Evolutionary conservation across 2,888 invertebrate genomes (phyloP).

Genomic region (Dascillus cervinus): DNA sequence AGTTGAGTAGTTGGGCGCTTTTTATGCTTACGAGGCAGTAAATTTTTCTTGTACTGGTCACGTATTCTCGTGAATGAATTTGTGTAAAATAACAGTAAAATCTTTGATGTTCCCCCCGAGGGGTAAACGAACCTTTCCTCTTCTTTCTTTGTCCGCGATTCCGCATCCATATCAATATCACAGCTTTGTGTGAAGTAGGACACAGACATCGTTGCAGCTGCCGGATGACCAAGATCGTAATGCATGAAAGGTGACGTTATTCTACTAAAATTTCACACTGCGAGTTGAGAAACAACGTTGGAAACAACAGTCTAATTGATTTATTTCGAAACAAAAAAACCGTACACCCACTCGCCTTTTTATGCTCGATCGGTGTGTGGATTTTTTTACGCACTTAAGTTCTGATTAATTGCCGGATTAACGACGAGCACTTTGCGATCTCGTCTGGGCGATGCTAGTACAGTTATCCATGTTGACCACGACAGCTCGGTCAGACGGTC

Average conservation of each 20-base stretch:
- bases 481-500: constrained; percentile 27
- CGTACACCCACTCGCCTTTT: too few species aligned
- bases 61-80: constrained; percentile 12
- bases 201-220: constrained; percentile 14
- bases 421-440: too few species aligned
- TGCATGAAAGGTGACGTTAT: too few species aligned
- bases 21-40: too few species aligned
- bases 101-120: not conserved
- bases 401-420: too few species aligned
- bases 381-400: too few species aligned
- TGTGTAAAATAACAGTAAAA: not conserved
- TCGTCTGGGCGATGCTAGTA: constrained; percentile 8
- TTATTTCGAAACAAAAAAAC: not conserved
- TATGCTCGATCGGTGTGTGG: too few species aligned
- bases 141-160: constrained; percentile 7
- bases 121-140: not conserved
- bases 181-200: constrained; percentile 13
- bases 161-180: constrained; percentile 8
- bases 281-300: too few species aligned
- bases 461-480: constrained; percentile 15
- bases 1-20: too few species aligned
- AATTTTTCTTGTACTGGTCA: too few species aligned
- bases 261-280: too few species aligned
- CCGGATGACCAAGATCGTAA: not conserved
- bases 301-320: too few species aligned